phyloP scores from a whole-genome alignment of 2,113 vertebrate genomes.

The Elgaria multicarinata region DNA sequence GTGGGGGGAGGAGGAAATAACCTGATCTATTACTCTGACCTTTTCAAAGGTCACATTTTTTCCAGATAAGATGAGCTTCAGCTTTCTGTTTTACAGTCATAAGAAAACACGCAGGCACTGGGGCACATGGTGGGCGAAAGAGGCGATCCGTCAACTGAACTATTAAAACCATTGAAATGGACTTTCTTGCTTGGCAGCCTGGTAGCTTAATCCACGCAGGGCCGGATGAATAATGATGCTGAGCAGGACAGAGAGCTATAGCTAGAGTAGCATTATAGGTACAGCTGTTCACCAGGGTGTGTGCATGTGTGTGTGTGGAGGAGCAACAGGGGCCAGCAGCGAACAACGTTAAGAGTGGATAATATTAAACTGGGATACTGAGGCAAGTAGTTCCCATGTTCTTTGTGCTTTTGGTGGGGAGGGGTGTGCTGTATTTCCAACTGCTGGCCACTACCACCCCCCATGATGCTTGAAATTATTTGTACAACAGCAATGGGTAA shows the following conservation, averaged over 20 bases:
- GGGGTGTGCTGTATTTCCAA: not conserved
- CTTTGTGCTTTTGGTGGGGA: not conserved
- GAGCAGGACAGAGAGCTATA: not conserved
- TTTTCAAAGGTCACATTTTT: not conserved
- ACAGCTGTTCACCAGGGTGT: no score
- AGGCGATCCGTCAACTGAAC: not conserved
- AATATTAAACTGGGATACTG: no score
- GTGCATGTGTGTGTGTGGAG: no score
- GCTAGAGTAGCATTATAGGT: not conserved
- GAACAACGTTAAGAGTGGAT: no score
- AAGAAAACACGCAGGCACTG: not conserved
- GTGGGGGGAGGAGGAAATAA: not conserved
- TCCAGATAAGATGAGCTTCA: not conserved
- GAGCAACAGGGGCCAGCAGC: no score
- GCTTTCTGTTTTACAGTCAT: not conserved
- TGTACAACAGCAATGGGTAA: no score
- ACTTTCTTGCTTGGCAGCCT: not conserved
- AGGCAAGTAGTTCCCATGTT: not conserved
- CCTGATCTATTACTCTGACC: not conserved
- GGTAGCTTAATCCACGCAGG: not conserved
- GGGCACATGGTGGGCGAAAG: not conserved
- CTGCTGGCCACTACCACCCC: no score
- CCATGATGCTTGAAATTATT: no score
- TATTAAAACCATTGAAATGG: not conserved
- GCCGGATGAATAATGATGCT: not conserved